Evolutionary conservation across 2,797 vertebrate species (phyloP), one percentile per base, ranked within the genome.

Genomic region (Neosalanx taihuensis): DNA sequence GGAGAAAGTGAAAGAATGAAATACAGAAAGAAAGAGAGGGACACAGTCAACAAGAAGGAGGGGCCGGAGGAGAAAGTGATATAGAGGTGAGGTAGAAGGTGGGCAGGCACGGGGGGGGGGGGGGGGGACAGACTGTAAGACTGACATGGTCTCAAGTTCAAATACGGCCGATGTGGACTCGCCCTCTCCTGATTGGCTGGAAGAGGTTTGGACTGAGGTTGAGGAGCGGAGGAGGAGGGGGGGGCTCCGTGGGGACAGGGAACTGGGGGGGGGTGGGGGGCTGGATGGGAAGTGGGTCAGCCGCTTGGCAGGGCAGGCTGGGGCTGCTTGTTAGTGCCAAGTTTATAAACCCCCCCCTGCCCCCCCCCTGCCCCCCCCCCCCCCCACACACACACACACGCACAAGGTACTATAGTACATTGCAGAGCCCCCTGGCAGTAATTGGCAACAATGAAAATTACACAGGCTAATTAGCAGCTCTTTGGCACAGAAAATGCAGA

Each of bases 401-500:
- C 33, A 66, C 70, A 70, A 81, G 82, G 78, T 83, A 78, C 73
- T 66, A 53, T 26, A 51, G 10, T 71, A 74, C 64, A 70, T 76
- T 41, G 72, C 75, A n/a, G n/a, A 69, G 71, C 70, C 84, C 79
- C 69, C 77, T 20, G 78, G 83, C 85, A 84, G 74, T 83, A 75
- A 86, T 78, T 70, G 78, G 82, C 79, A 82, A 75, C 77, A 75
- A 72, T 86, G 84, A 81, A 78, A 85, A 88, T 89, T 87, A 89
- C 81, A 84, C 83, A 83, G 84, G 79, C 84, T 89, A 87, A 87
- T 88, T 85, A 89, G 82, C 84, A 83, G 79, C 79, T 84, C 64
- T 60, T 68, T 79, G 79, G 78, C 83, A 80, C 71, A 80, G 78
- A 77, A 81, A 73, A 70, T 76, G 70, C 70, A 70, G 59, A 57